These are phyloP conservation scores for Drosophila leonis DNA, from an alignment of 2,888 invertebrate species.

Conservation along the genomic window DNA sequence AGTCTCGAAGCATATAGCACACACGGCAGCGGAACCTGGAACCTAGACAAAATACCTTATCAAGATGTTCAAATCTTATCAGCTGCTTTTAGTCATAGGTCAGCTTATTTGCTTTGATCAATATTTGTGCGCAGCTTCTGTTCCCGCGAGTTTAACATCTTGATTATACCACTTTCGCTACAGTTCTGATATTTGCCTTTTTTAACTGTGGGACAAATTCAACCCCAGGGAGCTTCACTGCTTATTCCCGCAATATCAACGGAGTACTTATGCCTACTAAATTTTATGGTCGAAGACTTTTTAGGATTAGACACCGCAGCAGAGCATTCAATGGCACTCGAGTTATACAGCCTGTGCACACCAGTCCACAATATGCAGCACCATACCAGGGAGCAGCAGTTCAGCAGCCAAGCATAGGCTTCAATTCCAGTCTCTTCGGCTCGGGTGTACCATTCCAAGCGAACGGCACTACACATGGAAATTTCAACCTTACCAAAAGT, in stretches of 20 bases:
- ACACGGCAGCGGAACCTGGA: neutral
- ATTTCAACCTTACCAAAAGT: slow-evolving; percentile 8
- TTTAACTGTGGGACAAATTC: slow-evolving; percentile 32
- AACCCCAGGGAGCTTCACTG: slow-evolving; percentile 8
- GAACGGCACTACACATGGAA: slow-evolving; percentile 23
- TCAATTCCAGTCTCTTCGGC: slow-evolving; percentile 3
- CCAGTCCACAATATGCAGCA: slow-evolving; percentile 1
- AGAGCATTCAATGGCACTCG: slow-evolving; percentile 4
- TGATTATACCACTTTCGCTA: neutral
- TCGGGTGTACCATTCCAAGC: neutral
- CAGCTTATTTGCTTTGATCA: slow-evolving; percentile 16
- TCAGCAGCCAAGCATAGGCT: slow-evolving; percentile 20
- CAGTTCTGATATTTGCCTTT: slow-evolving; percentile 47
- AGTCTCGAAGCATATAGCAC: slow-evolving; percentile 25
- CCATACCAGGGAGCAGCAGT: slow-evolving; percentile 12
- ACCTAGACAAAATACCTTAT: slow-evolving; percentile 4
- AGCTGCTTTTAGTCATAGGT: slow-evolving; percentile 56
- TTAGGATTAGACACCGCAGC: slow-evolving; percentile 10
- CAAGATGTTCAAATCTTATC: slow-evolving; percentile 56
- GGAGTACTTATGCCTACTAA: slow-evolving; percentile 50
- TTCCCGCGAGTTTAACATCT: neutral
- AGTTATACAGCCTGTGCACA: neutral
- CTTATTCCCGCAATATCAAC: slow-evolving; percentile 33
- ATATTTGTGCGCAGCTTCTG: slow-evolving; percentile 6
- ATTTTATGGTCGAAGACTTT: neutral